Evolutionary conservation across 2,888 invertebrate genomes (phyloP).

Genomic region (Cosmia trapezina): DNA sequence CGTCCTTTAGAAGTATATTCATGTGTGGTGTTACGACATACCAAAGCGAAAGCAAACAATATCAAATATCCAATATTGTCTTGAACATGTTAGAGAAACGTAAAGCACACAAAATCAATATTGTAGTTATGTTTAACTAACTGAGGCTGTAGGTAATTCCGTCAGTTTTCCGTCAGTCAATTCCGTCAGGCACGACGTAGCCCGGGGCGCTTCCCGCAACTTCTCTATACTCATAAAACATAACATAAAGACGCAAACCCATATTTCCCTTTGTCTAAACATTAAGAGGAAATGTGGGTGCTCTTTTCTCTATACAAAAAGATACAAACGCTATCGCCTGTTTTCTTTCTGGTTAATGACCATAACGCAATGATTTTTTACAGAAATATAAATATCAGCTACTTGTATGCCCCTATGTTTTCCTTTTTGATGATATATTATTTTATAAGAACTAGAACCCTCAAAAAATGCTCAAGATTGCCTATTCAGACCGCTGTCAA

Average conservation of each 20-base stretch:
- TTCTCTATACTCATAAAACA: conserved; percentile 60
- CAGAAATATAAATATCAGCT: no score
- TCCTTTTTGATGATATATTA: no score
- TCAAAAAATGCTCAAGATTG: no score
- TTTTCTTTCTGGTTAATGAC: no score
- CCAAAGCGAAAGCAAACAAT: conserved; percentile 65
- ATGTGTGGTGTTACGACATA: conserved; percentile 27
- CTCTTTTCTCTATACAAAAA: no score
- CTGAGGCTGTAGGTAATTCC: conserved; percentile 74
- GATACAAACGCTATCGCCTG: no score
- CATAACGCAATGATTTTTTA: no score
- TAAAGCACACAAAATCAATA: conserved; percentile 78
- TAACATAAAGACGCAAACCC: conserved; percentile 54
- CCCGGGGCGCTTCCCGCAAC: conserved; percentile 69
- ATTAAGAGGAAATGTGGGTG: no score
- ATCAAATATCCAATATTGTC: conserved; percentile 76
- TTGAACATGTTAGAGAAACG: conserved; percentile 72
- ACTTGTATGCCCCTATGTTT: no score
- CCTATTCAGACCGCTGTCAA: no score
- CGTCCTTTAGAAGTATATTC: background rate
- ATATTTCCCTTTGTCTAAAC: conserved; percentile 65
- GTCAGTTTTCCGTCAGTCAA: conserved; percentile 72
- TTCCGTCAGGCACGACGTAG: conserved; percentile 65
- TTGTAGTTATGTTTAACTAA: conserved; percentile 76
- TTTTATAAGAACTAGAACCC: no score